Base-by-base conservation (phyloP, 2,888 invertebrate genomes). In the Branchellion lobata region DNA sequence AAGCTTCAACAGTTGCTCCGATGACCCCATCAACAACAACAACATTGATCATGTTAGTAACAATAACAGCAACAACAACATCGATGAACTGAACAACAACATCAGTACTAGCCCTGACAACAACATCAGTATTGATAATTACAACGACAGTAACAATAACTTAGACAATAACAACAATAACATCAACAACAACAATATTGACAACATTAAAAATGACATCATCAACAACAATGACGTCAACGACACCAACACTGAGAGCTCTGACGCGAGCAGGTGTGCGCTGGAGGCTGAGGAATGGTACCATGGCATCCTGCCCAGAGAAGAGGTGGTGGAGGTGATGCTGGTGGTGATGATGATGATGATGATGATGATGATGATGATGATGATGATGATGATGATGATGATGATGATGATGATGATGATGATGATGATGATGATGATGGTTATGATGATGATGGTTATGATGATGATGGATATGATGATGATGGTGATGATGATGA, bases 251-350 rank as follows among this genome's bases (percentile, higher is more conserved):
- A 47, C 8, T 47, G 18, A 47, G 8, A 18, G 18, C 18, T 8
- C 8, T 47, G 18, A 47, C 18, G 47, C 8, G 47, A 47, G 47
- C 8, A 18, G 18, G 8, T 14, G 18, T 47, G 18, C 8, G 8
- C 33, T 80, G 34, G 79, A 81, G 31, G 82, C 82, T 2, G 82
- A 82, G 81, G 83, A 82, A 1, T 83, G 83, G 83, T 83, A 82
- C 71, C 97, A 97, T 86, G 97, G 97, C 0, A 95, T 96, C 18
- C 88, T 97, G 81, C 97, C 97, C 0, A 90, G 97, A 21, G 96
- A 96, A 88, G 96, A 97, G 89, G 47, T 47, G 8, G 47, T 47
- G 8, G 18, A 14, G 8, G 47, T 47, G 51, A 78, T 40, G 71
- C 69, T 33, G 71, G 65, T 1, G 78, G 40, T 27, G 78, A 68